phyloP scores from a whole-genome alignment of 92 coral and sea anemone genomes.

The Nematostella vectensis region DNA sequence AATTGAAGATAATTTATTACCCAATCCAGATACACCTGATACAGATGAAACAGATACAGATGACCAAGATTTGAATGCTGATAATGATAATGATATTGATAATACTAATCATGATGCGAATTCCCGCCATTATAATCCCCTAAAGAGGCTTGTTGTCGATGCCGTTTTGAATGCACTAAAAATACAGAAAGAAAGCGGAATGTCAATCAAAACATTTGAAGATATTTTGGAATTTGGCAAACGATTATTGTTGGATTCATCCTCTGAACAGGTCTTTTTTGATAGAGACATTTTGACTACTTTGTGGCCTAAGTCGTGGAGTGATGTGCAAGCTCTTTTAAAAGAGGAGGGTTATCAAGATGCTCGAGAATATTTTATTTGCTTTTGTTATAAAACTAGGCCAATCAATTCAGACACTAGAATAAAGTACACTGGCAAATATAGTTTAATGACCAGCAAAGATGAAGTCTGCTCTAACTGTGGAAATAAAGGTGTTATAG shows the following conservation, averaged over 20 bases:
- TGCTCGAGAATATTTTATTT: slow-evolving; percentile 37
- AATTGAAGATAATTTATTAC: too few relatives aligned
- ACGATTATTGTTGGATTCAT: background rate
- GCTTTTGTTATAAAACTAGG: slow-evolving; percentile 19
- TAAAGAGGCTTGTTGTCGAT: too few relatives aligned
- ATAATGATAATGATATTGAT: too few relatives aligned
- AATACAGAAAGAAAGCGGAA: slow-evolving; percentile 38
- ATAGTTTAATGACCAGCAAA: slow-evolving; percentile 24
- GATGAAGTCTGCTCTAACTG: slow-evolving; percentile 25
- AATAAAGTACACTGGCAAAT: slow-evolving; percentile 26
- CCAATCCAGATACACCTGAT: too few relatives aligned
- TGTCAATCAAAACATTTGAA: slow-evolving; percentile 49
- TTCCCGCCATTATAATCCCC: too few relatives aligned
- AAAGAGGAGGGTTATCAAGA: slow-evolving; percentile 38
- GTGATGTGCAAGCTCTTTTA: slow-evolving; percentile 36
- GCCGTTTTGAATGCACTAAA: too few relatives aligned
- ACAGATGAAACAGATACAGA: too few relatives aligned
- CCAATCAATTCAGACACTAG: slow-evolving; percentile 16
- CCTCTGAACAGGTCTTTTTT: slow-evolving; percentile 1
- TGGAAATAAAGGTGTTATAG: slow-evolving; percentile 7
- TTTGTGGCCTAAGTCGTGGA: slow-evolving; percentile 53
- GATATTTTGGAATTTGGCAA: slow-evolving; percentile 50
- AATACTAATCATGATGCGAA: too few relatives aligned
- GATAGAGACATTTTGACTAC: slow-evolving; percentile 31
- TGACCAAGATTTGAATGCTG: too few relatives aligned